These are phyloP conservation scores for Platichthys flesus DNA, from an alignment of 2,113 vertebrate species.

Conservation along the genomic window DNA sequence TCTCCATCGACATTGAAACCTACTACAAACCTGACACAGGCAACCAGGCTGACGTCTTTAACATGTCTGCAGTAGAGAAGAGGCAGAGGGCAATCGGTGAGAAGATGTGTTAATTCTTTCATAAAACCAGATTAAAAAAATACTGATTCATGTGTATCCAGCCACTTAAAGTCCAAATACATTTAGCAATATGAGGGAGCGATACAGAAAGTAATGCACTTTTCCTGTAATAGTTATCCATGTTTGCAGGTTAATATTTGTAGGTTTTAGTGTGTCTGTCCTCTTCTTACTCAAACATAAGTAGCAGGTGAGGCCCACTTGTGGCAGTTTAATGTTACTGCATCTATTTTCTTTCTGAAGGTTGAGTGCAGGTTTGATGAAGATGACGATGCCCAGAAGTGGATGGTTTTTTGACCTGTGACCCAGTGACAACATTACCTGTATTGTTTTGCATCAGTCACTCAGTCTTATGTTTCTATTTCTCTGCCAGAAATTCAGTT, in stretches of 20 bases:
- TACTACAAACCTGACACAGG: slow-evolving; percentile 95
- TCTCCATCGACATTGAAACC: slow-evolving; percentile 99
- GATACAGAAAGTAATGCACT: too few relatives aligned
- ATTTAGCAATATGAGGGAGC: too few relatives aligned
- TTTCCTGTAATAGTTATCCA: too few relatives aligned
- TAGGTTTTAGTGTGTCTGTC: neutral
- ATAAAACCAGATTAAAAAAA: neutral
- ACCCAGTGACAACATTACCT: slow-evolving; percentile 33
- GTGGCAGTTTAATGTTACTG: slow-evolving; percentile 48
- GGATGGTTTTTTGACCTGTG: slow-evolving; percentile 5
- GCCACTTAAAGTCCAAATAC: too few relatives aligned
- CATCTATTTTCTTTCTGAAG: slow-evolving; percentile 30
- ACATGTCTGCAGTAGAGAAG: slow-evolving; percentile 91
- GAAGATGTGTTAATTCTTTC: neutral
- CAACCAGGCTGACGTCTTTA: slow-evolving; percentile 92
- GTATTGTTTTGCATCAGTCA: slow-evolving; percentile 34
- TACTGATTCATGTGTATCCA: too few relatives aligned
- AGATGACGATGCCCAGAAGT: slow-evolving; percentile 25
- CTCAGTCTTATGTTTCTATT: neutral
- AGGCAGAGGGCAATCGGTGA: slow-evolving; percentile 91
- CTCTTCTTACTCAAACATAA: slow-evolving; percentile 3
- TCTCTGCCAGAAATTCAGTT: slow-evolving; percentile 9
- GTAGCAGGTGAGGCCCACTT: slow-evolving; percentile 54
- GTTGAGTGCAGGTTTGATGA: neutral
- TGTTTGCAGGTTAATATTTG: too few relatives aligned